phyloP scores from a whole-genome alignment of 2,888 invertebrate species.

The Lucinisca nassula region DNA sequence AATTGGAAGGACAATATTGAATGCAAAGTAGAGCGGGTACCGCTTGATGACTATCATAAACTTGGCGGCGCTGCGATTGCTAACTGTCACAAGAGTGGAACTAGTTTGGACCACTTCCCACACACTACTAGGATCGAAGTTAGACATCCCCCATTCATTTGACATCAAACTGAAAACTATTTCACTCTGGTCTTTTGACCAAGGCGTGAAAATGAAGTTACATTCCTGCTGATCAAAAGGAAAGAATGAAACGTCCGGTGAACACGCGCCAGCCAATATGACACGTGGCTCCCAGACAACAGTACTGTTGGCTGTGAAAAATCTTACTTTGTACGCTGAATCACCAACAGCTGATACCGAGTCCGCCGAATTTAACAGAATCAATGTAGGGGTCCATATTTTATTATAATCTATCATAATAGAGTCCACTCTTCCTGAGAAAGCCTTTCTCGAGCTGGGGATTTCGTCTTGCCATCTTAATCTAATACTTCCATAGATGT shows the following conservation, averaged over 20 bases:
- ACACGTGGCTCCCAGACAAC: slow-evolving; percentile 58
- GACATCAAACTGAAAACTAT: slow-evolving; percentile 9
- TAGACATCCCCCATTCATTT: slow-evolving; percentile 34
- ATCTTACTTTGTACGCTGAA: slow-evolving; percentile 51
- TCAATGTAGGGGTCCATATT: slow-evolving; percentile 62
- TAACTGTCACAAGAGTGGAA: not conserved
- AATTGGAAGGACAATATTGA: slow-evolving; percentile 65
- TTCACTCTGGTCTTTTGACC: slow-evolving; percentile 19
- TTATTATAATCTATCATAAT: slow-evolving; percentile 36
- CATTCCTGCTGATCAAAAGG: slow-evolving; percentile 66
- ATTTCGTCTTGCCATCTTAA: slow-evolving; percentile 53
- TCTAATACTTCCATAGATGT: slow-evolving; percentile 51
- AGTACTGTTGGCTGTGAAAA: slow-evolving; percentile 15
- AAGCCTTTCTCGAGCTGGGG: not conserved
- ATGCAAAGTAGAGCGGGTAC: slow-evolving; percentile 50
- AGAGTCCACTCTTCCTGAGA: not conserved
- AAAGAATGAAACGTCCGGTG: slow-evolving; percentile 61
- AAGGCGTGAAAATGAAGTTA: slow-evolving; percentile 46
- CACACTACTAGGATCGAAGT: slow-evolving; percentile 45
- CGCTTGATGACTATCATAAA: slow-evolving; percentile 56
- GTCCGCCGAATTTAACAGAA: slow-evolving; percentile 56
- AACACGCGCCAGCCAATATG: slow-evolving; percentile 55
- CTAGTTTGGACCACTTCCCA: slow-evolving; percentile 50
- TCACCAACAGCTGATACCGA: slow-evolving; percentile 53
- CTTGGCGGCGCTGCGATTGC: slow-evolving; percentile 32